Percentiles rank a stretch among this genome's conserved stretches.
Conservation (phyloP, 2,797 vertebrate genomes). For the Taenioides sp. region DNA sequence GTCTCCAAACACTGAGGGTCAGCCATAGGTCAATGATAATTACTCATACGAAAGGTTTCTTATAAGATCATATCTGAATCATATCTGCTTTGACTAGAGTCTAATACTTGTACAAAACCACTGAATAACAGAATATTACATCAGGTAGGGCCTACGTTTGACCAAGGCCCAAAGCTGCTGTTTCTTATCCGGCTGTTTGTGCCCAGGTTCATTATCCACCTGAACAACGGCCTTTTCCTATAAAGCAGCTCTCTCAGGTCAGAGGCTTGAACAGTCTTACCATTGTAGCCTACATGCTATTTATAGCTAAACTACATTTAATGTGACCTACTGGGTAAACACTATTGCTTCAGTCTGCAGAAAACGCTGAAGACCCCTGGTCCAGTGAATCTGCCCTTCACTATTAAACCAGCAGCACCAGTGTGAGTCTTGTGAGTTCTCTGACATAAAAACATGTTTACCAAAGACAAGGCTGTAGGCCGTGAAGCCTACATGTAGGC, state of each 20-base stretch:
- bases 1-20: slow-evolving; percentile 1
- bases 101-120: not conserved
- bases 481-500: not conserved
- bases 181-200: not conserved
- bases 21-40: slow-evolving; percentile 7
- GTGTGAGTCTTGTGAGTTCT: not conserved
- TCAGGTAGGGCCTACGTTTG: not conserved
- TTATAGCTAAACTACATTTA: not conserved
- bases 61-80: not conserved
- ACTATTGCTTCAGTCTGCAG: not conserved
- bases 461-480: not conserved
- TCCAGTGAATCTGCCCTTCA: not conserved
- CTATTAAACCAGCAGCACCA: not conserved
- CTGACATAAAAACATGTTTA: not conserved
- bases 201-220: not conserved
- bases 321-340: too few relatives aligned
- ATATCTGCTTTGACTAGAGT: not conserved
- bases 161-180: not conserved
- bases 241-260: not conserved
- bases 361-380: not conserved
- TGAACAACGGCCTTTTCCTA: not conserved
- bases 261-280: not conserved
- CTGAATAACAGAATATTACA: not conserved
- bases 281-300: not conserved
- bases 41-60: not conserved